A percentile compares a stretch with the other conserved stretches of the same genome.
phyloP scores from a whole-genome alignment of 2,113 vertebrate species.

The Pitta sordida region DNA sequence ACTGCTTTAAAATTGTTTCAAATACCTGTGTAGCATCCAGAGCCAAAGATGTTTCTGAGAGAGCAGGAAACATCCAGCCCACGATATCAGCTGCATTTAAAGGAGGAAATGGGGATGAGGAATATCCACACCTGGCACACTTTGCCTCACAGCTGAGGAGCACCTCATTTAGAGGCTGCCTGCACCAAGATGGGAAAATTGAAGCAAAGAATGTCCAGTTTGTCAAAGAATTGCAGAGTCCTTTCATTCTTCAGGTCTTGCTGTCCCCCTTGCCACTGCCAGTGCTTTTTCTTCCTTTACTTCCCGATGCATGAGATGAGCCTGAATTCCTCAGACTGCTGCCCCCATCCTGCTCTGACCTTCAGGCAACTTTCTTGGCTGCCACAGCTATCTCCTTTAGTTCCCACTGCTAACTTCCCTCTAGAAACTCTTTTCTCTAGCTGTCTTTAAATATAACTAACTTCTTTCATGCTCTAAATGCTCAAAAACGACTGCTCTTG shows the following conservation, averaged over 20 bases:
- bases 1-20: conserved; percentile 19
- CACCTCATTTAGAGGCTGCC: background rate
- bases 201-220: background rate
- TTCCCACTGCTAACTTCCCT: conserved; percentile 22
- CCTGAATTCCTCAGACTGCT: background rate
- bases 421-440: conserved; percentile 32
- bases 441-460: conserved; percentile 20
- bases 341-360: background rate
- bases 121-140: background rate
- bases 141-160: background rate
- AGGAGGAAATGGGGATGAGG: background rate
- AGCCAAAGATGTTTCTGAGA: background rate
- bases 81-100: background rate
- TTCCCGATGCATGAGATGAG: background rate
- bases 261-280: background rate
- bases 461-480: conserved; percentile 52
- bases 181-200: background rate
- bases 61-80: background rate
- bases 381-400: background rate
- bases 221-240: background rate
- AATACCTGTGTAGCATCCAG: background rate
- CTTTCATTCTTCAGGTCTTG: background rate
- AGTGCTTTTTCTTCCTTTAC: background rate
- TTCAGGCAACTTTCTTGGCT: conserved; percentile 30
- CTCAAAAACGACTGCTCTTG: conserved; percentile 36